Percentiles rank a stretch among this genome's conserved stretches.
These are phyloP conservation scores for Mormyrus proboscirostris DNA, from an alignment of 2,797 vertebrate genomes.

Conservation along the genomic window DNA sequence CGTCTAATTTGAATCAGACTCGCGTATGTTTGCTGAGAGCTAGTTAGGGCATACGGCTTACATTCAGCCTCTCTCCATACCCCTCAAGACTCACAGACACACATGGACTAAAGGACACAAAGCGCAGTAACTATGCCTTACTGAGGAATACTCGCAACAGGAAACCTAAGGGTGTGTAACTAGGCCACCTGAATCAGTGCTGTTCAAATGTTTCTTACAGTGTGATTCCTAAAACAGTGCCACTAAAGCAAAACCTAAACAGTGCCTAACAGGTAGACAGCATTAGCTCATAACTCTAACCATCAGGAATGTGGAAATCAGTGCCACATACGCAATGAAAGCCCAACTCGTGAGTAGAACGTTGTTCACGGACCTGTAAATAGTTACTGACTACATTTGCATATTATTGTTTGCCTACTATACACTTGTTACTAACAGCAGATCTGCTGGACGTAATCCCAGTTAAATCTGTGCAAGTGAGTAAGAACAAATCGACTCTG, in stretches of 20 bases:
- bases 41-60: not conserved
- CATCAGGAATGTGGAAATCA: not conserved
- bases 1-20: not conserved
- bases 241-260: not conserved
- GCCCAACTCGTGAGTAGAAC: not conserved
- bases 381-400: not conserved
- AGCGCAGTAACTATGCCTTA: not conserved
- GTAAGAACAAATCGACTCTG: slow-evolving; percentile 1
- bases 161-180: not conserved
- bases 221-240: not conserved
- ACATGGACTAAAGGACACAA: not conserved
- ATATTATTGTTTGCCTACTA: not conserved
- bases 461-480: not conserved
- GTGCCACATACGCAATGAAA: not conserved
- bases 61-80: not conserved
- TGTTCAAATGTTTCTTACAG: not conserved
- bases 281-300: not conserved
- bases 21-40: not conserved
- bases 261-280: not conserved
- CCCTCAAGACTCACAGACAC: not conserved
- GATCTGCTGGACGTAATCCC: not conserved
- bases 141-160: not conserved
- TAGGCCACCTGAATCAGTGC: not conserved
- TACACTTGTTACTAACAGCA: slow-evolving; percentile 16
- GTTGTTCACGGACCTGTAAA: not conserved